Conservation (phyloP, 2,113 vertebrate species). For the Phaethornis superciliosus region DNA sequence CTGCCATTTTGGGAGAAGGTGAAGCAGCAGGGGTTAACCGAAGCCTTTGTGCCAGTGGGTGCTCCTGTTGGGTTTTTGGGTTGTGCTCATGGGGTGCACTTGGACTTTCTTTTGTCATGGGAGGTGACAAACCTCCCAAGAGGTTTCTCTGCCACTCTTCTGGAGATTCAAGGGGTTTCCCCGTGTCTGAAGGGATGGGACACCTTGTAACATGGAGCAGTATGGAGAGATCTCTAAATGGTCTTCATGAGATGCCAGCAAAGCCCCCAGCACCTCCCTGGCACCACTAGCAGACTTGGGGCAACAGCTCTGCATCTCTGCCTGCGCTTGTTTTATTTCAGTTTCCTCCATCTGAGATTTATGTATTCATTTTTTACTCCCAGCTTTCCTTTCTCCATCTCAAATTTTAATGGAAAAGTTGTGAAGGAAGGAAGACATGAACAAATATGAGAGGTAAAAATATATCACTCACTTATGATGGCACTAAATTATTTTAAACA, state of each 20-base stretch:
- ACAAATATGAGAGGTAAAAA: not conserved
- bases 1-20: not conserved
- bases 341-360: not conserved
- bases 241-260: accelerated
- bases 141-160: not conserved
- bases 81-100: accelerated
- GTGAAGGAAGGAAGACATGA: not conserved
- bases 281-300: accelerated
- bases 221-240: accelerated
- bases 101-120: accelerated
- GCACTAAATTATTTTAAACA: not conserved
- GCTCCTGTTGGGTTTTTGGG: not conserved
- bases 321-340: not conserved
- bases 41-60: accelerated
- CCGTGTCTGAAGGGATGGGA: accelerated
- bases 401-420: not conserved
- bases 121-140: too few relatives aligned
- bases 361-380: accelerated
- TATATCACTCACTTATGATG: not conserved
- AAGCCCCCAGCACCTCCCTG: accelerated
- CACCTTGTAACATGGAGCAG: not conserved
- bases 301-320: accelerated
- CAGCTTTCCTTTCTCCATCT: not conserved
- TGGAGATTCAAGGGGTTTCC: not conserved
- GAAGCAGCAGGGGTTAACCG: not conserved